Evolutionary conservation across 2,113 vertebrate species (phyloP), one percentile per base, ranked within the genome.

Genomic region (Sceloporus undulatus): DNA sequence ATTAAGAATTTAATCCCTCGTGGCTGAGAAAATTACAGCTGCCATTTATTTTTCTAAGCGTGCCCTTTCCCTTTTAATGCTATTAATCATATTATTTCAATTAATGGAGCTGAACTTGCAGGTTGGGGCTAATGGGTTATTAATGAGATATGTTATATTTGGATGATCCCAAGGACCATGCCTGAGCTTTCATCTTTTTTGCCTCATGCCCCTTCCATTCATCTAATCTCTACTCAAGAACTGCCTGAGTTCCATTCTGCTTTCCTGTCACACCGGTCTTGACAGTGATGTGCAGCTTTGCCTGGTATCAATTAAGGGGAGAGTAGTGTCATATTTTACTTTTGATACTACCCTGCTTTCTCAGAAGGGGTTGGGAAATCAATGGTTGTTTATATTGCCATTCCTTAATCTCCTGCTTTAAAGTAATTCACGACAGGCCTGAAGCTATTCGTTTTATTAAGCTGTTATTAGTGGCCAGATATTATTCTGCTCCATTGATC

Each of bases 401-500:
- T 92, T 87, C 76, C 74, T 85, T 92, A 92, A 91, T 87, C 84
- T 21, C 91, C 91, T 93, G 82, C 93, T 96, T 96, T 94, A 90
- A 94, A 94, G 93, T 95, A 94, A 96, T 94, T 95, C 92, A 94
- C 91, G 81, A 91, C n/a, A 68, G 62, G 70, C 68, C 52, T 84
- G 73, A 52, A 29, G 75, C 84, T 91, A 94, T 95, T 95, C 92
- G 91, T 95, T 95, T 94, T 94, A 94, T 94, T 95, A 94, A 93
- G 91, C 74, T 0, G 0, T 92, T 95, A 95, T 95, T 93, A 93
- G 93, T 85, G 84, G 90, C 91, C 76, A 89, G 94, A 92, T 95
- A 95, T 94, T 95, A 94, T 95, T 94, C 93, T 91, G 90, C 92
- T 94, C 89, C 93, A 95, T 94, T 96, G 93, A 94, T 95, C 88